Conservation (phyloP, 1,140 invertebrate species). For the Stegodyphus mimosarum region DNA sequence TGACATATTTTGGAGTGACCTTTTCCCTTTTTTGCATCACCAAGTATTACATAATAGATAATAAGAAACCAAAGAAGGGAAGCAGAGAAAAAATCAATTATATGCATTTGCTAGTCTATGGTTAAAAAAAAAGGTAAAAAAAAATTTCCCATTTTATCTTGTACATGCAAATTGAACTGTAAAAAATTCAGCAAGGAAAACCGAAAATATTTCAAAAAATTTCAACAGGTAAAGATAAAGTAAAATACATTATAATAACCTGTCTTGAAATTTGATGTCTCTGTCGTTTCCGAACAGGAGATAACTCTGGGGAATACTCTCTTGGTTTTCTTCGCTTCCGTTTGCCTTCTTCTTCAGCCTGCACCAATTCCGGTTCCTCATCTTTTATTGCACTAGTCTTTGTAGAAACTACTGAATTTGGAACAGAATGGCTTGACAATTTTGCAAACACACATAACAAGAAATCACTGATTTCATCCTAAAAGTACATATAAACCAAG, state of each 20-base stretch:
- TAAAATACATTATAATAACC: constrained; percentile 5
- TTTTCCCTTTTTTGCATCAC: no score
- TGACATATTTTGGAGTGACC: no score
- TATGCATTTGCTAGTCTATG: no score
- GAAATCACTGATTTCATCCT: constrained; percentile 58
- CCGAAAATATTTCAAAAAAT: no score
- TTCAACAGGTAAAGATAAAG: no score
- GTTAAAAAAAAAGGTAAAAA: no score
- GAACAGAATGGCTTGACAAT: neutral
- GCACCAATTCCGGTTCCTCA: neutral
- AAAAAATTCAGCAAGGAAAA: no score
- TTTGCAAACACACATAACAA: constrained; percentile 29
- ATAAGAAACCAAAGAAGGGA: no score
- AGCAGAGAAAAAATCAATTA: no score
- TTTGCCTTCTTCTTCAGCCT: constrained; percentile 32
- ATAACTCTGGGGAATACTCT: constrained; percentile 42
- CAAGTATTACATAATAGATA: no score
- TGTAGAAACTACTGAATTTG: neutral
- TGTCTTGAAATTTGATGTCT: constrained; percentile 24
- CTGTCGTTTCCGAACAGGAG: constrained; percentile 14
- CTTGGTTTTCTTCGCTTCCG: constrained; percentile 24
- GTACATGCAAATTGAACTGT: no score
- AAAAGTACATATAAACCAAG: neutral
- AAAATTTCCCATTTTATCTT: no score
- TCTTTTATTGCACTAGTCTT: constrained; percentile 20